Conservation (phyloP, 1,140 invertebrate species). For the Drosophila pandora region DNA sequence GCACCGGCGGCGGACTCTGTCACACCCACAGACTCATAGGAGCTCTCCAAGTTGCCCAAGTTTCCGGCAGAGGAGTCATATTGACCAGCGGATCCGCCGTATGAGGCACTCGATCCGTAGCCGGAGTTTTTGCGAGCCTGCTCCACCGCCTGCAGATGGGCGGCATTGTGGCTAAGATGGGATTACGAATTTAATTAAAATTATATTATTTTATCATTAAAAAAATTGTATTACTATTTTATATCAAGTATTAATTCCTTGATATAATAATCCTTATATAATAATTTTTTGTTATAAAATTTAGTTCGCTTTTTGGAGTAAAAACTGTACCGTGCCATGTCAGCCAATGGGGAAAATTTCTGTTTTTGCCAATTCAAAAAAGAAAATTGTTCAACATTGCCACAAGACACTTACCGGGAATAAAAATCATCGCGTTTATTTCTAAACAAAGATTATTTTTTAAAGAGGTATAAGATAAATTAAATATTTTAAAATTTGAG, state of each 20-base stretch:
- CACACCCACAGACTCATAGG: constrained; percentile 67
- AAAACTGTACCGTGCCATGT: constrained; percentile 54
- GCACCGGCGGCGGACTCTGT: constrained; percentile 39
- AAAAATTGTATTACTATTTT: neutral
- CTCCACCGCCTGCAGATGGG: constrained; percentile 70
- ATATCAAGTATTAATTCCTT: neutral
- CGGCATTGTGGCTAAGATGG: constrained; percentile 59
- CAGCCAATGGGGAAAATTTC: constrained; percentile 58
- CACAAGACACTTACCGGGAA: constrained; percentile 66
- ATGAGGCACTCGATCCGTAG: constrained; percentile 13
- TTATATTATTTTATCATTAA: neutral
- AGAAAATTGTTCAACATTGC: constrained; percentile 54
- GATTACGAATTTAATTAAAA: neutral
- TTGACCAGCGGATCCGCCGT: constrained; percentile 15
- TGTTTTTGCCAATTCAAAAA: constrained; percentile 45
- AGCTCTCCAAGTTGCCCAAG: constrained; percentile 64
- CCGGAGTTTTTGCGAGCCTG: constrained; percentile 59
- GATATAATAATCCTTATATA: neutral
- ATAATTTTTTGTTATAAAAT: neutral
- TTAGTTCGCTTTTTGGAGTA: neutral
- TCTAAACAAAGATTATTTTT: constrained; percentile 25
- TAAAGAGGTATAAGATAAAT: constrained; percentile 3
- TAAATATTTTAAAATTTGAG: neutral
- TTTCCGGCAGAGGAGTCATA: constrained; percentile 15
- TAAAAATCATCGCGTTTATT: constrained; percentile 56